Base-by-base conservation (phyloP, 2,113 vertebrate genomes). In the Empidonax traillii region DNA sequence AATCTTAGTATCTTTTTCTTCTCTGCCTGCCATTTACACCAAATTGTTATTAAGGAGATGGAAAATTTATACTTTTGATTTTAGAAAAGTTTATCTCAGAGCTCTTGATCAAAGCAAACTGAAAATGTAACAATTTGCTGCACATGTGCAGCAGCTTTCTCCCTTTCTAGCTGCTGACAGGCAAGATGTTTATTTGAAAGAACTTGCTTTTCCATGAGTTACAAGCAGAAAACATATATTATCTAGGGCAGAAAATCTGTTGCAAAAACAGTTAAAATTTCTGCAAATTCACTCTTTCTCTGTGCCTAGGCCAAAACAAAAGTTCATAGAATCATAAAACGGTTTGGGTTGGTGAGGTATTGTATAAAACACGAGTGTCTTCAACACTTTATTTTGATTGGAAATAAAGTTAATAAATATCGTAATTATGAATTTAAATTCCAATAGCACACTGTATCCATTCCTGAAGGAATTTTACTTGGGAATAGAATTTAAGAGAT, bases 1-100 rank as follows among this genome's bases (percentile, higher is more conserved):
- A 88, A 10, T 46, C 44, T 74, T 77, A 65, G n/a, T 37, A 43
- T 13, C 13, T 92, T 90, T n/a, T 77, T 22, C 75, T 90, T 86
- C 68, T 3, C 3, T 41, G 56, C 19, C 72, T 89, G 46, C 58
- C 39, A 87, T 77, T 96, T 93, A 63, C 33, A 58, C 21, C 4
- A 7, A 44, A 93, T 93, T 90, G 75, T 65, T 96, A 76, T 69
- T 85, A 95, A 85, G 71, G 85, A 94, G 87, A 89, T 76, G 81
- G 74, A 90, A 90, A 87, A n/a, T 81, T 81, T 14, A 37, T 30
- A 35, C 14, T 90, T 67, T 3, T 1, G 1, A 78, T 82, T 31
- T 89, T 69, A 77, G 71, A 87, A 94, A 92, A 94, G 10, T 74
- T 1, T 37, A 43, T 83, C 12, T 93, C 35, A 59, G 23, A 80